Percentiles rank a stretch among this genome's conserved stretches.
phyloP scores from a whole-genome alignment of 2,797 vertebrate species.

The Alosa sapidissima region DNA sequence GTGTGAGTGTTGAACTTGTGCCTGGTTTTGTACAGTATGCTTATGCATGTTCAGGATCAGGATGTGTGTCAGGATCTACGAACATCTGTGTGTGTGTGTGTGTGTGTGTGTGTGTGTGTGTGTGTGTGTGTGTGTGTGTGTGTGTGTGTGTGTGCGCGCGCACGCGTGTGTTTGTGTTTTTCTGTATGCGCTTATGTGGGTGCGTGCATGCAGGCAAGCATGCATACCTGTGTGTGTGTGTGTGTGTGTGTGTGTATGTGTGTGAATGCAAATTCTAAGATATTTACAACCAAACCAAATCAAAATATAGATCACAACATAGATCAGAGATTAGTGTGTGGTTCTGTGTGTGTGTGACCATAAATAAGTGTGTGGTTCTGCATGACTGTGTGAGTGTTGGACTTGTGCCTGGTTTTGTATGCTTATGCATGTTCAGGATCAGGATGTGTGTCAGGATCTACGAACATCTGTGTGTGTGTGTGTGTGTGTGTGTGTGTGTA shows the following conservation, averaged over 20 bases:
- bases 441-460: neutral
- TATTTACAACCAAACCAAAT: neutral
- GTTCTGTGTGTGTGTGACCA: neutral
- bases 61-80: neutral
- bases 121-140: slow-evolving; percentile 18
- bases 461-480: slow-evolving; percentile 12
- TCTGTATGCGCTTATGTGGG: too few relatives aligned
- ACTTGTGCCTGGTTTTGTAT: neutral
- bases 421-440: neutral
- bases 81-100: slow-evolving; percentile 19
- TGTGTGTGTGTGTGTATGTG: slow-evolving; percentile 18
- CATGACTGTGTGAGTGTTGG: neutral
- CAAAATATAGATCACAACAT: neutral
- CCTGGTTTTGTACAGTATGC: neutral
- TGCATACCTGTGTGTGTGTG: slow-evolving; percentile 21
- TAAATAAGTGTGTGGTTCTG: neutral
- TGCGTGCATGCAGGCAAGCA: slow-evolving; percentile 13
- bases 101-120: slow-evolving; percentile 35
- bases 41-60: neutral
- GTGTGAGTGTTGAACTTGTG: neutral
- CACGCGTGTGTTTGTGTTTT: too few relatives aligned
- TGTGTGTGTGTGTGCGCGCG: too few relatives aligned
- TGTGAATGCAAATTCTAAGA: neutral
- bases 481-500: slow-evolving; percentile 34
- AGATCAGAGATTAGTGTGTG: slow-evolving; percentile 3